Evolutionary conservation across 1,140 invertebrate species (phyloP).

Genomic region (Nasonia giraulti): DNA sequence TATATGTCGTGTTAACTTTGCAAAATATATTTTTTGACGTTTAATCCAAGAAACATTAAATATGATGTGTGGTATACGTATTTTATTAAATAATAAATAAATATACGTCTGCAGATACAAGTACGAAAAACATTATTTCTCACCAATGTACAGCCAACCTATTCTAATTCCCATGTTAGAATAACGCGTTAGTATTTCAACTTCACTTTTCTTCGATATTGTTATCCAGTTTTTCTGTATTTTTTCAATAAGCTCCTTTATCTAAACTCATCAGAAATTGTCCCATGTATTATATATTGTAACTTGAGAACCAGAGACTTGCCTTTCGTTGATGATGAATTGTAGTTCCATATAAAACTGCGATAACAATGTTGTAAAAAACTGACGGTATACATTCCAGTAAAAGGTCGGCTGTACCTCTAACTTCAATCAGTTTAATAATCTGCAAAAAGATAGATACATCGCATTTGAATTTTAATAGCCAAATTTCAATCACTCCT

Average conservation of each 20-base stretch:
- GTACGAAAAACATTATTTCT: not conserved
- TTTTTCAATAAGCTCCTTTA: conserved; percentile 6
- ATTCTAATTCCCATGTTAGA: conserved; percentile 3
- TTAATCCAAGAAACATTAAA: too few species aligned
- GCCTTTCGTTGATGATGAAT: conserved; percentile 18
- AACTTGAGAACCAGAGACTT: not conserved
- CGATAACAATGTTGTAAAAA: conserved; percentile 9
- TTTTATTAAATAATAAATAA: too few species aligned
- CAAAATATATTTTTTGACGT: too few species aligned
- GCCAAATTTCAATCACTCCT: too few species aligned
- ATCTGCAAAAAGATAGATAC: not conserved
- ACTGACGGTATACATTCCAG: not conserved
- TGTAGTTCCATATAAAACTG: not conserved
- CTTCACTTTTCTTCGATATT: conserved; percentile 22
- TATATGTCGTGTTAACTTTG: too few species aligned
- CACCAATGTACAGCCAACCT: conserved; percentile 9
- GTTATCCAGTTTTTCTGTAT: conserved; percentile 2
- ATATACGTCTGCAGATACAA: not conserved
- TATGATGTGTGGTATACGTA: too few species aligned
- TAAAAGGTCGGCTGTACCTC: not conserved
- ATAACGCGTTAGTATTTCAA: conserved; percentile 8
- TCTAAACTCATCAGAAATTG: not conserved
- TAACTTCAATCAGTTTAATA: not conserved
- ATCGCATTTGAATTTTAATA: too few species aligned
- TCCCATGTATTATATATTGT: not conserved